Conservation (phyloP, 2,888 invertebrate species). For the Leucophenga montana region DNA sequence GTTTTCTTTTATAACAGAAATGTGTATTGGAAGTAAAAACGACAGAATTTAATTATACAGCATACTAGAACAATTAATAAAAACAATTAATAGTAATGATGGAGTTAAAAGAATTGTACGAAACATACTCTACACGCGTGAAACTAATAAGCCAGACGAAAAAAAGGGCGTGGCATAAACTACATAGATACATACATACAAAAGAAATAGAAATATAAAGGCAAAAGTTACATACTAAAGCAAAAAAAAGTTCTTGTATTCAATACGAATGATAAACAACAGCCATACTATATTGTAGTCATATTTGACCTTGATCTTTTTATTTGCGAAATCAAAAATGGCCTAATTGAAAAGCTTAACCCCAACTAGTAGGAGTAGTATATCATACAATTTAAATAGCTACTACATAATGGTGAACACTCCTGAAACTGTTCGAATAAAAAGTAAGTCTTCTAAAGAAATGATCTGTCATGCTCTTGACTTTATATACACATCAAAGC, state of each 20-base stretch:
- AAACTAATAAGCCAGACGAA: conserved; percentile 6
- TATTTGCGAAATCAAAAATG: too few species aligned
- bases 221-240: background rate
- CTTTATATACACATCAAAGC: too few species aligned
- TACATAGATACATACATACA: conserved; percentile 24
- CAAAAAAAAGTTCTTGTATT: too few species aligned
- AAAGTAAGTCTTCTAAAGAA: too few species aligned
- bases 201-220: too few species aligned
- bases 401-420: too few species aligned
- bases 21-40: background rate
- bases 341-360: too few species aligned
- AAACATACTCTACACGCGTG: background rate
- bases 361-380: too few species aligned
- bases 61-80: conserved; percentile 25
- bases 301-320: too few species aligned
- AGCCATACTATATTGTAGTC: background rate
- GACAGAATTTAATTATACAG: conserved; percentile 20
- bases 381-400: too few species aligned
- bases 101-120: background rate
- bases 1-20: conserved; percentile 33
- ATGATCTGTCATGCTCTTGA: too few species aligned
- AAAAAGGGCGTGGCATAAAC: background rate
- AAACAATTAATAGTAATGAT: conserved; percentile 7
- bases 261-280: background rate
- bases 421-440: too few species aligned